Conservation (phyloP, 2,797 vertebrate genomes). For the Anas bernieri region DNA sequence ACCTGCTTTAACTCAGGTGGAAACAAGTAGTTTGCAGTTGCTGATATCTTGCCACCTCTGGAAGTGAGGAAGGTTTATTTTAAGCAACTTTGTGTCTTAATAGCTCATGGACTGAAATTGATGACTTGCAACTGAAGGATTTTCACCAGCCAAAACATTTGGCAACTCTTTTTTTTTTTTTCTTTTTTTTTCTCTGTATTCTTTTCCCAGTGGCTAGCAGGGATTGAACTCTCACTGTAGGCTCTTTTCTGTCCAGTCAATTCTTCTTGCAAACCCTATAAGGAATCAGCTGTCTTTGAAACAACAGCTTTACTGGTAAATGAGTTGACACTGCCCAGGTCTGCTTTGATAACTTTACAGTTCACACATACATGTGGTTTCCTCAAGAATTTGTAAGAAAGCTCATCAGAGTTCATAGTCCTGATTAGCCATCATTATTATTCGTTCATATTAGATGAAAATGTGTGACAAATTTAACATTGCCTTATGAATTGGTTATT, state of each 20-base stretch:
- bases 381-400: not conserved
- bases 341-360: not conserved
- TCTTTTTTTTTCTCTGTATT: not conserved
- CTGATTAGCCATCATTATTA: not conserved
- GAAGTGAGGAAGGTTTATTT: not conserved
- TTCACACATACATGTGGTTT: not conserved
- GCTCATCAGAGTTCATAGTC: not conserved
- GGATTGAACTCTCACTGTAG: not conserved
- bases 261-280: not conserved
- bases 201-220: not conserved
- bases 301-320: not conserved
- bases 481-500: not conserved
- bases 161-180: not conserved
- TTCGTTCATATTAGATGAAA: not conserved
- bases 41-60: not conserved
- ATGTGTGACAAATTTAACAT: not conserved
- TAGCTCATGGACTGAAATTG: not conserved
- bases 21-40: not conserved
- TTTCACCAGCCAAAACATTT: slow-evolving; percentile 7
- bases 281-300: not conserved
- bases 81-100: not conserved
- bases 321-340: not conserved
- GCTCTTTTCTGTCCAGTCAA: not conserved
- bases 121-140: not conserved
- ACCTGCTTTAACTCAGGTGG: not conserved